phyloP scores from a whole-genome alignment of 2,888 invertebrate genomes.

The Philhelius pedissequus region DNA sequence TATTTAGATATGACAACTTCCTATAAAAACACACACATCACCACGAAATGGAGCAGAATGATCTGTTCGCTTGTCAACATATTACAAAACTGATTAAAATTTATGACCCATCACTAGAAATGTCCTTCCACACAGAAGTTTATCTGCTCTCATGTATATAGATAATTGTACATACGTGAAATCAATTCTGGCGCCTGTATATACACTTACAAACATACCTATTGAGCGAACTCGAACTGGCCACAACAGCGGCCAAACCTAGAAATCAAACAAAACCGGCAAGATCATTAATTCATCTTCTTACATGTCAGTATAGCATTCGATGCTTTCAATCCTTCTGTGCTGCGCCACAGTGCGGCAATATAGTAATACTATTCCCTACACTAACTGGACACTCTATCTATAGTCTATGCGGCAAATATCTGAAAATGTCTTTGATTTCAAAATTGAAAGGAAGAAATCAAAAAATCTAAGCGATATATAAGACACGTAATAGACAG shows the following conservation, averaged over 20 bases:
- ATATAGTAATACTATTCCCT: neutral
- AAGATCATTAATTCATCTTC: constrained; percentile 68
- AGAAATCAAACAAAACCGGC: constrained; percentile 67
- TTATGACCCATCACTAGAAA: constrained; percentile 30
- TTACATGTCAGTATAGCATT: constrained; percentile 56
- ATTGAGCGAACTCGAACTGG: constrained; percentile 11
- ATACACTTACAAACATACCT: neutral
- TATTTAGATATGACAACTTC: neutral
- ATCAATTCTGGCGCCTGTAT: constrained; percentile 48
- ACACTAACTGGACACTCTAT: constrained; percentile 5
- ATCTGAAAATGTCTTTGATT: constrained; percentile 53
- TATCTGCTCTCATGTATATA: constrained; percentile 15
- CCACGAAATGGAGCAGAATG: constrained; percentile 28
- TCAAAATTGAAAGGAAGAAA: constrained; percentile 44
- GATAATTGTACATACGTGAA: constrained; percentile 30
- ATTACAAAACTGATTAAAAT: constrained; percentile 45
- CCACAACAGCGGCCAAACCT: constrained; percentile 46
- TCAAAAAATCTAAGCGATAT: constrained; percentile 54
- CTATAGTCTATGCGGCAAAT: constrained; percentile 54
- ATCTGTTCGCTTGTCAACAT: constrained; percentile 34
- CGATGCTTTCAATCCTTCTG: constrained; percentile 38
- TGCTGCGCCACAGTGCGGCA: neutral
- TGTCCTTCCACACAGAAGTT: constrained; percentile 21
- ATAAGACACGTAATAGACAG: constrained; percentile 61
- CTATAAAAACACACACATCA: neutral